A percentile compares a stretch with the other conserved stretches of the same genome.
These are phyloP conservation scores for Girardia tigrina DNA, from an alignment of 2,888 invertebrate genomes.

Conservation along the genomic window DNA sequence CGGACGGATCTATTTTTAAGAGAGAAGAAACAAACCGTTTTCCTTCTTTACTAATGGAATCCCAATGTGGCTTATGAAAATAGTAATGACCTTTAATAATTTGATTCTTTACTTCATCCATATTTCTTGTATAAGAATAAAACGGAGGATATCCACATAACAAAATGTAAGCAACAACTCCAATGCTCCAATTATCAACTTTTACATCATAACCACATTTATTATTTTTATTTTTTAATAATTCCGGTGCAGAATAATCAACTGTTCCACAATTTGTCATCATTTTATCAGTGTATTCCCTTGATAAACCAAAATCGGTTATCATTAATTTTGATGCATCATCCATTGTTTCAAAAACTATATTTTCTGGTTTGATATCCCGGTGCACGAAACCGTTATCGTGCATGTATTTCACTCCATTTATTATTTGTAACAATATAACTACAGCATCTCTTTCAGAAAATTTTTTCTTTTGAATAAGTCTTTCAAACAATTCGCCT, in stretches of 20 bases:
- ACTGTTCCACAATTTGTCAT: constrained; percentile 34
- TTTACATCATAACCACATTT: constrained; percentile 29
- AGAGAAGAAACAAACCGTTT: constrained; percentile 27
- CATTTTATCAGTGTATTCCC: constrained; percentile 23
- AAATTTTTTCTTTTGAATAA: constrained; percentile 15
- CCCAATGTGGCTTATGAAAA: constrained; percentile 33
- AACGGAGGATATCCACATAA: constrained; percentile 33
- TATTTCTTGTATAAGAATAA: constrained; percentile 24
- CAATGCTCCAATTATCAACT: constrained; percentile 34
- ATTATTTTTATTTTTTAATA: constrained; percentile 26
- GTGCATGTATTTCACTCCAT: constrained; percentile 33
- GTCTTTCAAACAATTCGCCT: constrained; percentile 32
- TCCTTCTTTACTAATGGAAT: neutral
- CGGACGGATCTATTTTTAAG: constrained; percentile 14
- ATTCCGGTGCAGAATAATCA: constrained; percentile 35
- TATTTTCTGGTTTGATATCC: constrained; percentile 35
- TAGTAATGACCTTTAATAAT: constrained; percentile 25
- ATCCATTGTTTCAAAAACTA: constrained; percentile 25
- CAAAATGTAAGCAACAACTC: constrained; percentile 32
- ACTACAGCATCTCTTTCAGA: constrained; percentile 25
- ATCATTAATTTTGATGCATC: constrained; percentile 28
- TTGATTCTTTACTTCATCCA: constrained; percentile 26
- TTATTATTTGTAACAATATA: constrained; percentile 23
- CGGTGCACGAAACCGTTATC: constrained; percentile 28
- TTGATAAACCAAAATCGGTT: constrained; percentile 33